Evolutionary conservation across 23 tunicate species (phyloP), one percentile per base, ranked within the genome.

Genomic region (Halocynthia aurantium): DNA sequence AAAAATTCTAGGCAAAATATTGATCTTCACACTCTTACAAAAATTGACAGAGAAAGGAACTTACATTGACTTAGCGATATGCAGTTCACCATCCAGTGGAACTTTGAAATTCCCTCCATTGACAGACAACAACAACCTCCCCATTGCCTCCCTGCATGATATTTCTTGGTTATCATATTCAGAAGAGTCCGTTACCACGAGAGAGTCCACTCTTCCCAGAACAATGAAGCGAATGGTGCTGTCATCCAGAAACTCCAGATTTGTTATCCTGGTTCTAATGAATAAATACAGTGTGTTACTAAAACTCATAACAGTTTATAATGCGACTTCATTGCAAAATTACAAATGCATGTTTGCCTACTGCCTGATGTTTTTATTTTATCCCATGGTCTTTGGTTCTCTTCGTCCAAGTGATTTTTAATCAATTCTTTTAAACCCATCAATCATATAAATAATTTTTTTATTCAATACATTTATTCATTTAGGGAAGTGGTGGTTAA

Each of bases 91-190:
- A 8, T 69, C 87, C 53, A 67, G 22, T 8, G 76, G 74, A 55
- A 84, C 70, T 49, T 21, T 10, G 12, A 84, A 56, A 52, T 62
- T 55, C n/a, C 57, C 69, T 6, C 68, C 70, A 12, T 68, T 50
- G 8, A 76, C 80, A 40, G 65, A 51, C 6, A 52, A 52, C 51
- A 78, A 57, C 12, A 84, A 50, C 17, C 80, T 52, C n/a, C 75
- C 69, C 69, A 84, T 67, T 6, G 81, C 81, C 40, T 84, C 81
- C 5, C 62, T 20, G 67, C 87, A 84, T 7, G 61, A 58, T 31
- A 13, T 49, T 51, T 22, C 63, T 54, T 13, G 57, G 50, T 15
- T 52, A n/a, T 10, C 64, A 58, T 44, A 57, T 44, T 67, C 52
- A 50, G 10, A 53, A 22, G 31, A 31, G 56, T 70, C 53, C 54